Conservation (phyloP, 2,888 invertebrate genomes). For the Leucophora obtusa region DNA sequence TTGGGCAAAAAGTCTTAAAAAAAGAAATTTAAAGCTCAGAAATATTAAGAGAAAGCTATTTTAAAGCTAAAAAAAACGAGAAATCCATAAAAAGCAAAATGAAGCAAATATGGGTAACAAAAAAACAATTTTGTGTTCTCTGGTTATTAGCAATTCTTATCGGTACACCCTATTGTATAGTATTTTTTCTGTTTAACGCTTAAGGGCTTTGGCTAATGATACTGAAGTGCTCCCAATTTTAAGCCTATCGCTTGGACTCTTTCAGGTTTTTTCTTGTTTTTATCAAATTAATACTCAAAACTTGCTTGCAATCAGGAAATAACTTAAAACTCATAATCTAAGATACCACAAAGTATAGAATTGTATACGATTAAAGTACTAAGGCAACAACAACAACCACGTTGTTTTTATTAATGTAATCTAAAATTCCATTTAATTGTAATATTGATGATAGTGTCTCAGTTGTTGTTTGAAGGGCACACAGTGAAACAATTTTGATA, state of each 20-base stretch:
- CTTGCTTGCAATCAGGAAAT: constrained; percentile 40
- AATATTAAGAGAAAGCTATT: no score
- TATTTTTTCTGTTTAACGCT: no score
- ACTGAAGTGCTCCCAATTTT: not conserved
- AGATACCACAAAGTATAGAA: not conserved
- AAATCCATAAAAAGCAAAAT: no score
- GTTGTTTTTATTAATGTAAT: not conserved
- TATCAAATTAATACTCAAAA: not conserved
- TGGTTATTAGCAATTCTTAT: not conserved
- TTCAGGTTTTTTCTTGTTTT: no score
- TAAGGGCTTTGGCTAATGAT: not conserved
- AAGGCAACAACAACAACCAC: not conserved
- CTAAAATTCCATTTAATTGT: constrained; percentile 3
- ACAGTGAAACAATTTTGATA: constrained; percentile 4
- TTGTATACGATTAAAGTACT: not conserved
- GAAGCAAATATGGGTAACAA: no score
- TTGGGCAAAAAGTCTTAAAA: no score
- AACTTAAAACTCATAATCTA: not conserved
- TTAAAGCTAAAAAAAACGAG: no score
- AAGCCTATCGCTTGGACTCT: not conserved
- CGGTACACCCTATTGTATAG: no score
- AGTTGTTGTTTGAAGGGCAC: constrained; percentile 14
- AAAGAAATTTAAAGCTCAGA: no score
- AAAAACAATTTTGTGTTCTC: no score
- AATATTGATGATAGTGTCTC: constrained; percentile 19